Base-by-base conservation (phyloP, 2,797 vertebrate genomes). In the Danio albolineatus region DNA sequence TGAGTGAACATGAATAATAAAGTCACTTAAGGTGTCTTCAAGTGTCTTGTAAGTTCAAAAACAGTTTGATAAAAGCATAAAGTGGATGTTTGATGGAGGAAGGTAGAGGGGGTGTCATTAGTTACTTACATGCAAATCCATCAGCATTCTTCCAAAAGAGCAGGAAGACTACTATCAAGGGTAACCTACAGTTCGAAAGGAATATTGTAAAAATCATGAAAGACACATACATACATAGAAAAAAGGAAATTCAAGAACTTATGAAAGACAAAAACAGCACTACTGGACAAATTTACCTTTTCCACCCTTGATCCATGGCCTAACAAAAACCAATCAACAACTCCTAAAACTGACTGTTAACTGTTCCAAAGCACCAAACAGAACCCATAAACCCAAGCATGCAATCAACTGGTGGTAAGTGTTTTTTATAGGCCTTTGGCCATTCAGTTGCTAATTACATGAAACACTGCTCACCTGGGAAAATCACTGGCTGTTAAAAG, bases 301-400 rank as follows among this genome's bases (percentile, higher is more conserved):
- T 67, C 21, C 65, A 67, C 21, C 46, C 5, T 38, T 21, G n/a
- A 54, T 2, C 38, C n/a, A 41, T 71, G 2, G 2, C 28, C n/a
- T 28, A 28, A 28, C 28, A 14, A 56, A 41, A 56, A 41, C 9
- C 17, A 36, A 16, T 12, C 1, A 41, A 10, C 2, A 10, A 38
- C 38, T 10, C 38, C 14, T 6, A 43, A 64, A 41, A 5, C 0
- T 39, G 2, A 36, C 14, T 0, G 0, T 1, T 49, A 62, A 65
- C 6, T 0, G 7, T 21, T 3, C 12, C 8, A 67, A 16, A 28
- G 0, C 4, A 21, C 43, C 1, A 16, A 7, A 36, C 0, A 66
- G 0, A 49, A 2, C 0, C 2, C 1, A 4, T 5, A 10, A 49
- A 49, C 0, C 1, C 44, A 16, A 36, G 0, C 13, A 36, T 36